Base-by-base conservation (phyloP, 2,888 invertebrate species). In the Eustalomyia histrio region DNA sequence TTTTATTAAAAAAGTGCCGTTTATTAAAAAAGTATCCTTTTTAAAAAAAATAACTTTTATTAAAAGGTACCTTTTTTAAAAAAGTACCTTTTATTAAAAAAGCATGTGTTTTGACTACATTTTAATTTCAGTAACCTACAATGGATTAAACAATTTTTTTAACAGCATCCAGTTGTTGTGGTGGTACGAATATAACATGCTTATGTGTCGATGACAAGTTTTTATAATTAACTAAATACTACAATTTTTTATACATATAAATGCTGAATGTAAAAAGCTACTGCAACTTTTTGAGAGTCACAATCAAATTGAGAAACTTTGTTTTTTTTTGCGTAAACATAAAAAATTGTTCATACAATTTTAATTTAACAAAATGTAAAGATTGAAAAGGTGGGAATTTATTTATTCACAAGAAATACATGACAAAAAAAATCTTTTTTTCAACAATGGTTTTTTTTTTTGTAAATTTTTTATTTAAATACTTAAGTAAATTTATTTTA, bases 211-310 rank as follows among this genome's bases (percentile, higher is more conserved):
- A 10, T 14, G 39, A 47, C 14, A 47, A 47, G 14, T 47, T 47
- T 47, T 47, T 47, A n/a, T 47, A 47, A 47, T 47, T n/a, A 47
- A n/a, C n/a, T n/a, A 47, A 47, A 47, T 39, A 39, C 6, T 39
- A 39, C 6, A 7, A 6, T 6, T 39, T 39, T 39, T 12, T 39
- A 3, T 39, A 39, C 12, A 12, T 39, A 29, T 1, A 39, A 39
- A 39, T 7, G 8, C 39, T 12, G 39, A 39, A 29, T 39, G 43
- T 5, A 47, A 47, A 47, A 47, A 47, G 43, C 43, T 47, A 47
- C 6, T 47, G 43, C 16, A 47, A n/a, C 16, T 47, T 47, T 47
- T 47, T 14, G 43, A 47, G 43, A 47, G 43, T n/a, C 43, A 47
- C 6, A 47, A 47, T n/a, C n/a, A 47, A n/a, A 47, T 14, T 4